Conservation (phyloP, 1,140 invertebrate species). For the Orussus abietinus region DNA sequence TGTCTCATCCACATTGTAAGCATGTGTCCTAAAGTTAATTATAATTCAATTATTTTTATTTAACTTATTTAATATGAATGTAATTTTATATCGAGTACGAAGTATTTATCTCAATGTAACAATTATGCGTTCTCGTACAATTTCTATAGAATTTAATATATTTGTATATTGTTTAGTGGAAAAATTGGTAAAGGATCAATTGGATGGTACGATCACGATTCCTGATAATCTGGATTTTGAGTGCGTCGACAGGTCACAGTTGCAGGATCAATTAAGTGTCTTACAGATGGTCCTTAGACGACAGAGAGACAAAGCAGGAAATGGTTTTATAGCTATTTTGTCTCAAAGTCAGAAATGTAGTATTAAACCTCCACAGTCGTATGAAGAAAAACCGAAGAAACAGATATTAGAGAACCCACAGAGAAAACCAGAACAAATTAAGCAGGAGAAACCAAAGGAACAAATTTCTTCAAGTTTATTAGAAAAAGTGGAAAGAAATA, state of each 20-base stretch:
- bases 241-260: constrained; percentile 32
- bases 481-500: constrained; percentile 32
- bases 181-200: constrained; percentile 31
- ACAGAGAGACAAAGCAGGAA: constrained; percentile 20
- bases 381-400: no score
- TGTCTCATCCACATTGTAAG: constrained; percentile 72
- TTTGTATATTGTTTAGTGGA: constrained; percentile 36
- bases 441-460: neutral
- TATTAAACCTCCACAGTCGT: no score
- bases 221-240: constrained; percentile 33
- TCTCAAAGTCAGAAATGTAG: no score
- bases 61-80: constrained; percentile 23
- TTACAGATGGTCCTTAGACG: constrained; percentile 43
- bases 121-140: neutral
- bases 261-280: constrained; percentile 41
- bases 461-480: constrained; percentile 22
- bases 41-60: constrained; percentile 12
- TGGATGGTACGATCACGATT: constrained; percentile 28
- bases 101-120: constrained; percentile 20
- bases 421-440: no score
- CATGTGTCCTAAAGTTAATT: no score
- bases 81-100: constrained; percentile 10
- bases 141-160: neutral
- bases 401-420: no score
- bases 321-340: no score